Evolutionary conservation across 2,797 vertebrate species (phyloP).

Genomic region (Euphonia xanthogaster): DNA sequence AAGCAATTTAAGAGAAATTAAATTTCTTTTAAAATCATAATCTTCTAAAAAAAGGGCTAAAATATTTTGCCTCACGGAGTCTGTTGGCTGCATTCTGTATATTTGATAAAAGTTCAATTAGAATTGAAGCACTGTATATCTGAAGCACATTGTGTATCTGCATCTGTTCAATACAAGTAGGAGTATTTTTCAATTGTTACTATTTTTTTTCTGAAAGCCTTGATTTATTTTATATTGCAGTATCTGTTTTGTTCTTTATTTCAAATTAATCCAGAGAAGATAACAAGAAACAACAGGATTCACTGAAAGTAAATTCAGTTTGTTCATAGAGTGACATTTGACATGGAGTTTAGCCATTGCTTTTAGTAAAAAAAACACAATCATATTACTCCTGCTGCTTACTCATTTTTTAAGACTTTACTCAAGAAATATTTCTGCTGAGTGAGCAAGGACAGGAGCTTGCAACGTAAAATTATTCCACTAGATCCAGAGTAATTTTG

Average conservation of each 20-base stretch:
- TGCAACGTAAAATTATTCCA: neutral
- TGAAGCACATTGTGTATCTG: neutral
- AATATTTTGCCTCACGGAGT: neutral
- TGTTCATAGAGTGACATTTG: neutral
- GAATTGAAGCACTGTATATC: neutral
- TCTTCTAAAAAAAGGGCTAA: neutral
- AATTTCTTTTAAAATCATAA: neutral
- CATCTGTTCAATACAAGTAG: neutral
- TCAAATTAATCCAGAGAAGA: neutral
- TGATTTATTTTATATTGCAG: neutral
- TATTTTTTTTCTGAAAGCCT: neutral
- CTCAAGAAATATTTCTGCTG: neutral
- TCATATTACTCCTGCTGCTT: neutral
- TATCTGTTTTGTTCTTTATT: neutral
- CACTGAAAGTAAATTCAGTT: neutral
- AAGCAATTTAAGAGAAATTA: neutral
- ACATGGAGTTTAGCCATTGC: neutral
- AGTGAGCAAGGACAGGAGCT: neutral
- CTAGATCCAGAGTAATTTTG: neutral
- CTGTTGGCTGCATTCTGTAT: neutral
- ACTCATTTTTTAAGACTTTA: neutral
- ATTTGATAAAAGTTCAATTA: constrained; percentile 1
- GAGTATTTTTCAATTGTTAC: neutral
- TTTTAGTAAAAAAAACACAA: neutral
- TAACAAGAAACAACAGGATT: neutral